phyloP scores from a whole-genome alignment of 2,113 vertebrate genomes.

The Nymphicus hollandicus region DNA sequence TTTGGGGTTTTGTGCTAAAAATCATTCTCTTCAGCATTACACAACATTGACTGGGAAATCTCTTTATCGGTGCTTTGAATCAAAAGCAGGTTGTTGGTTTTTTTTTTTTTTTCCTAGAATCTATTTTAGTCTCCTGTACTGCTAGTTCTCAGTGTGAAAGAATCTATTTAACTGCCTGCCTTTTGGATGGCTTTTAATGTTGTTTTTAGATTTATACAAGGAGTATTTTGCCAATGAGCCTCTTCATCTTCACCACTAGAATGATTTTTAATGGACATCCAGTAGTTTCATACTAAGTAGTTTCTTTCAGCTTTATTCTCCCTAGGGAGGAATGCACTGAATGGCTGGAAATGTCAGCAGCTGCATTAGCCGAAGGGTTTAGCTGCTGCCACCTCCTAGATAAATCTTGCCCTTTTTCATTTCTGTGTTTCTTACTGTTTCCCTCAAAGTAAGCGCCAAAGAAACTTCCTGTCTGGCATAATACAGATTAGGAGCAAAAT shows the following conservation, averaged over 20 bases:
- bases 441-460: slow-evolving; percentile 27
- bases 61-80: slow-evolving; percentile 37
- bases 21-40: neutral
- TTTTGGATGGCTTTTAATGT: slow-evolving; percentile 47
- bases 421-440: slow-evolving; percentile 31
- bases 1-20: neutral
- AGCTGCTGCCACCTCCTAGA: slow-evolving; percentile 48
- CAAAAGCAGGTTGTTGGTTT: neutral
- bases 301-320: slow-evolving; percentile 53
- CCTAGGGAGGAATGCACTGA: slow-evolving; percentile 29
- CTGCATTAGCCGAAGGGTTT: slow-evolving; percentile 25
- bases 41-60: neutral
- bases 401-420: slow-evolving; percentile 35
- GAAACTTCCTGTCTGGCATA: slow-evolving; percentile 33
- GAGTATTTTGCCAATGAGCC: slow-evolving; percentile 47
- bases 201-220: slow-evolving; percentile 42
- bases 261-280: slow-evolving; percentile 55
- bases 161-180: slow-evolving; percentile 44
- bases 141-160: slow-evolving; percentile 43
- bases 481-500: slow-evolving; percentile 44
- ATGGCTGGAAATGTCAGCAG: slow-evolving; percentile 55
- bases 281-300: slow-evolving; percentile 52
- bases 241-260: slow-evolving; percentile 57
- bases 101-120: slow-evolving; percentile 13
- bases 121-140: slow-evolving; percentile 18